Base-by-base conservation (phyloP, 2,113 vertebrate genomes). In the Brachyistius frenatus region DNA sequence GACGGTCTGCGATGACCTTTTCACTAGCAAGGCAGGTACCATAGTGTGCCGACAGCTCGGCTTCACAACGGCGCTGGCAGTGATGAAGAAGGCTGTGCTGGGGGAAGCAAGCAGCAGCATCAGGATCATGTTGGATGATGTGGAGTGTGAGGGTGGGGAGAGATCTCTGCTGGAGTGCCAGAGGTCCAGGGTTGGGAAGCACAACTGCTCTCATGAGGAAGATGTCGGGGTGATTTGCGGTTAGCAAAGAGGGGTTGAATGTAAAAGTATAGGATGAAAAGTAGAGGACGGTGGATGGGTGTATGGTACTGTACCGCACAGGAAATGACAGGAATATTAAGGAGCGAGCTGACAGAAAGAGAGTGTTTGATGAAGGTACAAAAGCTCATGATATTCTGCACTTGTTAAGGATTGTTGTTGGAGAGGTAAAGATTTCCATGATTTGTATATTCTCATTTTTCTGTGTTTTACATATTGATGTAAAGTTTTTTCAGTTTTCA, bases 11-110 rank as follows among this genome's bases (percentile, higher is more conserved):
- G 92, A 94, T 2, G 93, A 94, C 66, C 85, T 92, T 49, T 94
- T 95, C 52, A 81, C 73, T 50, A 85, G 23, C 16, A 92, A 44
- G 52, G 92, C 91, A 0, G 93, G 92, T 31, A 47, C 82, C 0
- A 91, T 93, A 0, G 94, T 96, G 41, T 95, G 93, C 62, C 77
- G 87, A 46, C 95, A 96, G 83, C 89, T 93, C 4, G 94, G 93
- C n/a, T 95, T 92, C 66, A 66, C 39, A 0, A 65, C 54, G 0
- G 78, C 60, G 0, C 7, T 94, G 31, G 69, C 76, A 1, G 92
- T 93, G 64, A 90, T 92, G 57, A 93, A 93, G 70, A 84, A 86
- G 78, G 93, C 93, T 0, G 89, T 70, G 30, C 75, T 93, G 15
- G 93, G 92, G 0, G 61, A 89, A 54, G 95, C 93, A 0, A 86